A percentile compares a stretch with the other conserved stretches of the same genome.
phyloP scores from a whole-genome alignment of 2,888 invertebrate genomes.

The Drosophila robusta region DNA sequence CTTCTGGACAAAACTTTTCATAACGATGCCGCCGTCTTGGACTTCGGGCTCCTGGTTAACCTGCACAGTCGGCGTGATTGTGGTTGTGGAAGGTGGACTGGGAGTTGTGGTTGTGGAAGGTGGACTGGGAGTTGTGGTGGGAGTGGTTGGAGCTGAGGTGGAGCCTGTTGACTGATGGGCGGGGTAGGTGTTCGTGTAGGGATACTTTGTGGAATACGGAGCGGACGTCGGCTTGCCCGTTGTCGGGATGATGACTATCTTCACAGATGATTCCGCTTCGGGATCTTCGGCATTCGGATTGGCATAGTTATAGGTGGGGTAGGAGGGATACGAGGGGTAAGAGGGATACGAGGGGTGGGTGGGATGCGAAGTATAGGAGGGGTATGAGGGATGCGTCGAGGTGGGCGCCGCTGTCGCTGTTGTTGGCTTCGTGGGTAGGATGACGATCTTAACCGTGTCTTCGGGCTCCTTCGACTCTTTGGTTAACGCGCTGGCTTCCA shows the following conservation, averaged over 20 bases:
- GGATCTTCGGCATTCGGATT: neutral
- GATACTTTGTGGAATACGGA: slow-evolving; percentile 12
- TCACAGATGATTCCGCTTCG: slow-evolving; percentile 6
- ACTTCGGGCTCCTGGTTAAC: neutral
- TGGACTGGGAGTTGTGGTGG: neutral
- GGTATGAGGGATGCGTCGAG: slow-evolving; percentile 17
- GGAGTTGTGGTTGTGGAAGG: neutral
- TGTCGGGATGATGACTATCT: slow-evolving; percentile 30
- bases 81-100: neutral
- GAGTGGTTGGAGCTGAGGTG: neutral
- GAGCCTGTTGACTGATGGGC: neutral
- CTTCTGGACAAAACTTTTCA: neutral
- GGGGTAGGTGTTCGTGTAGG: slow-evolving; percentile 15
- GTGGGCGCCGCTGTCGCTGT: slow-evolving; percentile 17
- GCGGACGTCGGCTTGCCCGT: slow-evolving; percentile 12
- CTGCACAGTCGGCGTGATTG: neutral
- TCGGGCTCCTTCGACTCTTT: slow-evolving; percentile 5
- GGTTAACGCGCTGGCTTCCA: neutral
- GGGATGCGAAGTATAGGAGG: slow-evolving; percentile 12
- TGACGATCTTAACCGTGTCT: slow-evolving; percentile 13
- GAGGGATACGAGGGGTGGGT: slow-evolving; percentile 15
- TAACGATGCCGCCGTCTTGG: too few species aligned
- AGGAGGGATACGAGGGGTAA: slow-evolving; percentile 11
- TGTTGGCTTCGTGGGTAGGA: slow-evolving; percentile 22
- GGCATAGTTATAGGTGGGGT: neutral